Conservation (phyloP, 1,140 invertebrate species). For the Eriocheir sinensis region DNA sequence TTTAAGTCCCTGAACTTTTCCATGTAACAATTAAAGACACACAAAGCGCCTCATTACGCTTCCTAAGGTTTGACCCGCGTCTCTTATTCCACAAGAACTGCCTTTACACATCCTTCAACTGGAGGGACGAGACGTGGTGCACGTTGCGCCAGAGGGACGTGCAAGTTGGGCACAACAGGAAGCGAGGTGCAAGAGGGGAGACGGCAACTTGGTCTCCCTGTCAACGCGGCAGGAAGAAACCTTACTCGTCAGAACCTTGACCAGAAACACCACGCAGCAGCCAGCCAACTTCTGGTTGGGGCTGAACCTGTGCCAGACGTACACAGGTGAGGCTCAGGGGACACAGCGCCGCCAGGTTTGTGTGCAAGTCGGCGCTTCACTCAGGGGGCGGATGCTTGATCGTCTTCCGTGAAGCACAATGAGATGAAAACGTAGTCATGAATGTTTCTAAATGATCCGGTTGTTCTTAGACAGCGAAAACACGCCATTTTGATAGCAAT, state of each 20-base stretch:
- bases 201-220: slow-evolving; percentile 53
- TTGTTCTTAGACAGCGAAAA: too few relatives aligned
- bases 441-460: too few relatives aligned
- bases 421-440: too few relatives aligned
- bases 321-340: slow-evolving; percentile 39
- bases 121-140: slow-evolving; percentile 29
- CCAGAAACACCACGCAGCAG: neutral
- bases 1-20: too few relatives aligned
- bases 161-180: slow-evolving; percentile 60
- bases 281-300: slow-evolving; percentile 48
- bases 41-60: neutral
- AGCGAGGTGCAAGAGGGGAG: slow-evolving; percentile 6
- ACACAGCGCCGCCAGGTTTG: too few relatives aligned
- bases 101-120: slow-evolving; percentile 28
- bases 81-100: slow-evolving; percentile 33
- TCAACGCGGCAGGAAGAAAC: slow-evolving; percentile 31
- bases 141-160: neutral
- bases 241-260: neutral
- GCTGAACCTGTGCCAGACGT: slow-evolving; percentile 62
- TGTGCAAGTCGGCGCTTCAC: too few relatives aligned
- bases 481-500: too few relatives aligned
- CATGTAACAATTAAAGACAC: too few relatives aligned
- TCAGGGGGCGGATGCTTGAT: too few relatives aligned
- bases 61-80: too few relatives aligned
- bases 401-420: too few relatives aligned